These are phyloP conservation scores for Donacobius atricapilla DNA, from an alignment of 2,113 vertebrate species.

Conservation along the genomic window DNA sequence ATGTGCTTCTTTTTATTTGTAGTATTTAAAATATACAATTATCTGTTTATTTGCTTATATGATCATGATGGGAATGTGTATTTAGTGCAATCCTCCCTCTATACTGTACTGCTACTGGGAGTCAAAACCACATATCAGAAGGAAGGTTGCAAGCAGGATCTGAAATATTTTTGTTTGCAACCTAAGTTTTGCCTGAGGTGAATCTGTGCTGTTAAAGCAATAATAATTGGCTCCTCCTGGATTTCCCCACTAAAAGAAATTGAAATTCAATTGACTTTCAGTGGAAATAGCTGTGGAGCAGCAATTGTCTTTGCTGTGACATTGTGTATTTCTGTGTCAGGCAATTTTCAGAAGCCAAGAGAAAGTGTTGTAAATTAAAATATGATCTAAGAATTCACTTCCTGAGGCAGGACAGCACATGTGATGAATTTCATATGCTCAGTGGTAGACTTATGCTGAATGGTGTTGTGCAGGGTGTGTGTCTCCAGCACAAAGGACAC, in stretches of 20 bases:
- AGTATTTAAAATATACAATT: neutral
- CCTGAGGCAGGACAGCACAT: neutral
- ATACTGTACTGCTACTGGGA: neutral
- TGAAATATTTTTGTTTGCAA: slow-evolving; percentile 65
- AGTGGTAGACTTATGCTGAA: neutral
- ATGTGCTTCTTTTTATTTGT: neutral
- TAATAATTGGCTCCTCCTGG: slow-evolving; percentile 72
- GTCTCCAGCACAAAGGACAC: neutral
- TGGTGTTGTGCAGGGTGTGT: neutral
- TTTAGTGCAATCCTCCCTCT: neutral
- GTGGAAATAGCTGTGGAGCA: slow-evolving; percentile 47
- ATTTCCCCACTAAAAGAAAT: slow-evolving; percentile 65
- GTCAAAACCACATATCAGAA: neutral
- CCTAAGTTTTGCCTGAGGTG: slow-evolving; percentile 64
- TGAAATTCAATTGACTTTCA: slow-evolving; percentile 73
- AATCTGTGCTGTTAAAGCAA: slow-evolving; percentile 60
- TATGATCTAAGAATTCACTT: slow-evolving; percentile 6
- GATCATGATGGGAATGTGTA: neutral
- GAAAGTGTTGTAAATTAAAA: slow-evolving; percentile 29
- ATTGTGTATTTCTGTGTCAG: slow-evolving; percentile 59
- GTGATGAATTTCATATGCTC: neutral
- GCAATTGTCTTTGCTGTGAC: slow-evolving; percentile 73
- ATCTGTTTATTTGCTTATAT: slow-evolving; percentile 6
- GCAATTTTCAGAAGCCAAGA: neutral
- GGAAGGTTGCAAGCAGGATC: slow-evolving; percentile 43